Base-by-base conservation (phyloP, 2,113 vertebrate genomes). In the Chamaea fasciata region DNA sequence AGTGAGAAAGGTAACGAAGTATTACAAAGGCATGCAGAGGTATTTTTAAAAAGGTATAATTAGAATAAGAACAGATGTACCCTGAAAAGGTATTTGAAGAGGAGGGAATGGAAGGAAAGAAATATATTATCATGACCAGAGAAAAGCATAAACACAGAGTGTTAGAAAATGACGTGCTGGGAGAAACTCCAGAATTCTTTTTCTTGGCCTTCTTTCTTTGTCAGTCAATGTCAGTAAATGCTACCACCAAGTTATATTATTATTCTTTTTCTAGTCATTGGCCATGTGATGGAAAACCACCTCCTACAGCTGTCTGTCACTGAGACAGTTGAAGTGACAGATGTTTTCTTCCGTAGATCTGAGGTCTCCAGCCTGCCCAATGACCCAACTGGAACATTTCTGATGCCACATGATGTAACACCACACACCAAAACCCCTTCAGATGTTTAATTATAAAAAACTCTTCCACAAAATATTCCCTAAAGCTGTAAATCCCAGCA, bases 121-220 rank as follows among this genome's bases (percentile, higher is more conserved):
- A 31, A 28, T 10, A 62, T 0, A 0, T 55, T 59, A 14, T 52
- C 18, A 13, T 68, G 30, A 62, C 21, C 15, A 83, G 24, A n/a
- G 44, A 83, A 33, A 86, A 39, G 15, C 33, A 59, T 30, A 33
- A 89, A 50, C 33, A 31, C 44, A 44, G 50, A 41, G 6, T 13
- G 3, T 47, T 63, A 63, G 41, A 41, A 68, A 89, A 42, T 21
- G 0, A 31, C 39, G n/a, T 0, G 0, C 3, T 83, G 27, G 22
- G 22, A 83, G 30, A 90, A 85, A 64, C 15, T 41, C 8, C 56
- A 68, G 33, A 33, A 22, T 79, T 73, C 18, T 41, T 91, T 89
- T 62, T 41, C 50, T 71, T 35, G 27, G 27, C 10, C 20, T 42
- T 41, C 23, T 68, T 47, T 79, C 35, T 91, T 65, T 70, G 41